Conservation (phyloP, 2,113 vertebrate genomes). For the Phocoena sinus region DNA sequence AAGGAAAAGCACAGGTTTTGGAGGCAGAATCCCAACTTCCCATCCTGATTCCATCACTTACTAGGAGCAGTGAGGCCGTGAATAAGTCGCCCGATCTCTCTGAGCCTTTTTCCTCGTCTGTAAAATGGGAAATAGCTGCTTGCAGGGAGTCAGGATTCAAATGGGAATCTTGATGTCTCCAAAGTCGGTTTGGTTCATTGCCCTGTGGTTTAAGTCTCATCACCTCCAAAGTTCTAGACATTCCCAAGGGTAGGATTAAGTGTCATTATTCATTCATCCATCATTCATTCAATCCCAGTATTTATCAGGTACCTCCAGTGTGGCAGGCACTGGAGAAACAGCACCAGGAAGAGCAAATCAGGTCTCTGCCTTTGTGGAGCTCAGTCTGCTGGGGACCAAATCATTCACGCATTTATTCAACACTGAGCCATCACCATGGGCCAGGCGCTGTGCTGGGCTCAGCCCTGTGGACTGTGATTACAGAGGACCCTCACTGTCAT, state of each 20-base stretch:
- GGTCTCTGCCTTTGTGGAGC: not conserved
- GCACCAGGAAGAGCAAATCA: not conserved
- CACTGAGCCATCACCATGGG: accelerated
- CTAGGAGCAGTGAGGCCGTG: not conserved
- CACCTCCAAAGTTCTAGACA: not conserved
- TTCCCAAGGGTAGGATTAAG: not conserved
- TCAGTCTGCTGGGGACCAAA: not conserved
- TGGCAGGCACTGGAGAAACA: not conserved
- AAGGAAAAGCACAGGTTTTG: not conserved
- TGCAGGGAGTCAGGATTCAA: not conserved
- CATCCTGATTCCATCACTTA: not conserved
- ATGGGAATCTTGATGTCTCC: not conserved
- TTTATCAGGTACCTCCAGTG: not conserved
- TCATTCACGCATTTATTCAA: not conserved
- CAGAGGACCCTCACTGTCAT: not conserved
- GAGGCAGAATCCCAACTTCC: not conserved
- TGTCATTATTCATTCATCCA: not conserved
- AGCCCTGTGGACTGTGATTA: not conserved
- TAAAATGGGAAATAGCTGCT: not conserved
- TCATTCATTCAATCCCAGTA: not conserved
- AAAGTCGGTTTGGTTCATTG: not conserved
- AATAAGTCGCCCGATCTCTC: not conserved
- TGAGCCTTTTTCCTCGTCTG: not conserved
- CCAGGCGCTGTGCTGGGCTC: not conserved
- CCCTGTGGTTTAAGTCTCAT: not conserved